A percentile compares a stretch with the other conserved stretches of the same genome.
Conservation (phyloP, 2,888 invertebrate species). For the Stramonita haemastoma region DNA sequence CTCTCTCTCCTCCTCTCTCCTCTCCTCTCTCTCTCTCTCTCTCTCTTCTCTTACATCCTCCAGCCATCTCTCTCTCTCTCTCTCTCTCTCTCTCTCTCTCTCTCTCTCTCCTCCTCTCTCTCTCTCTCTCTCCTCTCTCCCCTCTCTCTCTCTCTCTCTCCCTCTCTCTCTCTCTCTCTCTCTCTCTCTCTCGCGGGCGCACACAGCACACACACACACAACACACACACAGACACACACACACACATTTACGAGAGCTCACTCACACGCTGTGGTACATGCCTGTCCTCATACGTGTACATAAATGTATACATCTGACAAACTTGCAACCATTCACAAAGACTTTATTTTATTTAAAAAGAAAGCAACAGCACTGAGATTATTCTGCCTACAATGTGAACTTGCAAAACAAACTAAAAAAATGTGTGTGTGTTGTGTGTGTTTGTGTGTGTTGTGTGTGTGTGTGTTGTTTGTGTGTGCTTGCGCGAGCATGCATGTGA, state of each 20-base stretch:
- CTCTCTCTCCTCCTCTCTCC: no score
- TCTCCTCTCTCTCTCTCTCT: no score
- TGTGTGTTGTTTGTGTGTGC: not conserved
- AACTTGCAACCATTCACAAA: no score
- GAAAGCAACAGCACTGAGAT: no score
- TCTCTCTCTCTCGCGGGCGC: not conserved
- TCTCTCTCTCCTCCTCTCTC: not conserved
- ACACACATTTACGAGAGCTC: not conserved
- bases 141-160: not conserved
- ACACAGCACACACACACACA: not conserved
- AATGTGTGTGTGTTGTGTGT: not conserved
- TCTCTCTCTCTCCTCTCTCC: not conserved
- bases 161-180: not conserved
- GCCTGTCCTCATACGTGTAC: not conserved
- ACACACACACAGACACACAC: not conserved
- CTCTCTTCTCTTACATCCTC: no score
- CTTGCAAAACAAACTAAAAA: no score
- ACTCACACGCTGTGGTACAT: not conserved
- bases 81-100: no score
- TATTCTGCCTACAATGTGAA: no score
- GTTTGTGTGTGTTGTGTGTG: not conserved
- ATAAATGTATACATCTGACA: no score
- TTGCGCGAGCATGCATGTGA: not conserved
- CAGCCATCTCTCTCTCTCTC: no score
- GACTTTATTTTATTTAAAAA: no score